Base-by-base conservation (phyloP, 2,797 vertebrate genomes). In the Champsocephalus gunnari region DNA sequence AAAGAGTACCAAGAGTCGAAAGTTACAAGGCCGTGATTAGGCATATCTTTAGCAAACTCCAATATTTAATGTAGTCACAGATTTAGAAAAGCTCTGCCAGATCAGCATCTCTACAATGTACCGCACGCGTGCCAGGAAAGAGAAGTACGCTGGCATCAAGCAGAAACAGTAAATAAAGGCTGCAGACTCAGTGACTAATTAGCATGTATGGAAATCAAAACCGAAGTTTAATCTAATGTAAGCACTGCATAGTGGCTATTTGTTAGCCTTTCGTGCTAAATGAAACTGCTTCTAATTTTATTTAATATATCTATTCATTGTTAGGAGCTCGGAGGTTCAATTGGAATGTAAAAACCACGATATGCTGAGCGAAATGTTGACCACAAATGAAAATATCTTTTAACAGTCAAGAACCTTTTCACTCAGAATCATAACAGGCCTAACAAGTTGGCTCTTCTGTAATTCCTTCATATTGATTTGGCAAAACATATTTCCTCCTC, bases 391-490 rank as follows among this genome's bases (percentile, higher is more conserved):
- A 78, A 73, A 76, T 66, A 43, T 71, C 16, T 57, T 70, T 75
- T 59, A 79, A 63, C 43, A 59, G 53, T 44, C 44, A 3, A 73
- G 50, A 75, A 71, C 44, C 11, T 82, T 73, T 58, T 56, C 19
- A 4, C 14, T 61, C 58, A 61, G 38, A 66, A 76, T 57, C 66
- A 71, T 24, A 84, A 63, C 57, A 75, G 28, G 44, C 21, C 57
- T 72, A 77, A 75, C 54, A 77, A 71, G 56, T 24, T 43, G 32
- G 66, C 78, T 58, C 51, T 63, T 48, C 34, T 74, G 51, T 67
- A 64, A 76, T 82, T 71, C 66, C 54, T 68, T 71, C 12, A 59
- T 73, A 55, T 43, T 81, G 45, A 88, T 77, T 82, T 79, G 80
- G 70, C 67, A 61, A 68, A 80, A 70, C 62, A 65, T 78, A 34